Conservation (phyloP, 2,888 invertebrate genomes). For the Corbicula japonica region DNA sequence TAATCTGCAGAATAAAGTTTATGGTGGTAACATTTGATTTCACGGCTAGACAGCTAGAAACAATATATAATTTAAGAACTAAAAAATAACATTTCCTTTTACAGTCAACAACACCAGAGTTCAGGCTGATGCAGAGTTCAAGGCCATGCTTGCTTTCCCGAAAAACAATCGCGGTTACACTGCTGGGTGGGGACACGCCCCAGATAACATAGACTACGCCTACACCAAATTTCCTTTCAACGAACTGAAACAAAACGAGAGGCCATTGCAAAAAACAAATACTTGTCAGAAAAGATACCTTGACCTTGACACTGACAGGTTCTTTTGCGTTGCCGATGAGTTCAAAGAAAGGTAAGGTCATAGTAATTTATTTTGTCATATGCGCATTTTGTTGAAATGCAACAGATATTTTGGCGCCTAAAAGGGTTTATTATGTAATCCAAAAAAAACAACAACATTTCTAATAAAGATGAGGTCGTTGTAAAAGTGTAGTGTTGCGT, state of each 20-base stretch:
- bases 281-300: conserved; percentile 35
- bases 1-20: too few relatives aligned
- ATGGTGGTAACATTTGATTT: too few relatives aligned
- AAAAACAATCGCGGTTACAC: neutral
- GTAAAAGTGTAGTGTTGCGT: too few relatives aligned
- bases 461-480: too few relatives aligned
- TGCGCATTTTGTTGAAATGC: too few relatives aligned
- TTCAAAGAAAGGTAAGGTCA: conserved; percentile 10
- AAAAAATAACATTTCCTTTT: neutral
- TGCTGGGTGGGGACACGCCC: conserved; percentile 59
- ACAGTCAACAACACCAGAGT: neutral
- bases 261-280: conserved; percentile 15
- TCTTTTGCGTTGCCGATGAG: conserved; percentile 55
- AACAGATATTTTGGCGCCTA: too few relatives aligned
- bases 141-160: conserved; percentile 7
- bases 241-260: conserved; percentile 12
- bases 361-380: too few relatives aligned
- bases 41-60: too few relatives aligned
- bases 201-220: neutral
- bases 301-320: conserved; percentile 36
- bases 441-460: too few relatives aligned
- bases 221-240: neutral
- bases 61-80: too few relatives aligned
- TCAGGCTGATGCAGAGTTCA: neutral
- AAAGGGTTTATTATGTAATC: too few relatives aligned